Evolutionary conservation across 2,888 invertebrate species (phyloP).

Genomic region (Toxonevra muliebris): DNA sequence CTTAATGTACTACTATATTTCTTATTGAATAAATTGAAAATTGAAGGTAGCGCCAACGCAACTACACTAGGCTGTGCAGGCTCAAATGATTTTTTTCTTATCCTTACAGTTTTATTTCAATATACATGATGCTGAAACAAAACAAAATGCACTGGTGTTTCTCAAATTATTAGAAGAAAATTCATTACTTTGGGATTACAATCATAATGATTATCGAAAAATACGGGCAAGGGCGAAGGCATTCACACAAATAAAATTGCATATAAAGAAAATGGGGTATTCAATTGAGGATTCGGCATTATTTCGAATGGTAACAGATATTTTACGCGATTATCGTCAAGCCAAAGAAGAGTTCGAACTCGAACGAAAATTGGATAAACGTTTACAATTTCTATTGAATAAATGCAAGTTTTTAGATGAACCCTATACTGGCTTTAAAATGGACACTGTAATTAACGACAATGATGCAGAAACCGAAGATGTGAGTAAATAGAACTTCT

Average conservation of each 20-base stretch:
- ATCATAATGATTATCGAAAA: constrained; percentile 36
- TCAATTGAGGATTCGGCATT: constrained; percentile 40
- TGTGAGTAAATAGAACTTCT: background rate
- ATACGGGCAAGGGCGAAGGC: constrained; percentile 40
- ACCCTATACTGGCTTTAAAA: too few species aligned
- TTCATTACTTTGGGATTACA: constrained; percentile 27
- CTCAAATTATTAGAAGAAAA: constrained; percentile 27
- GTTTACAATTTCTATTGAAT: constrained; percentile 31
- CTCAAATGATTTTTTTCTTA: too few species aligned
- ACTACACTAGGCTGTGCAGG: too few species aligned
- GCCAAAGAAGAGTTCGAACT: constrained; percentile 22
- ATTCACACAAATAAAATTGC: constrained; percentile 38
- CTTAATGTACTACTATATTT: too few species aligned
- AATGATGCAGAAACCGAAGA: too few species aligned
- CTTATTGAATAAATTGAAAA: too few species aligned
- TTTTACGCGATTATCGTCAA: constrained; percentile 42
- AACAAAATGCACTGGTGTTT: constrained; percentile 22
- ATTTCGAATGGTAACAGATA: constrained; percentile 43
- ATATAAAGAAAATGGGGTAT: constrained; percentile 35
- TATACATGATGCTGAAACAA: constrained; percentile 18
- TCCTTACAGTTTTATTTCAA: constrained; percentile 34
- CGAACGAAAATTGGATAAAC: constrained; percentile 29
- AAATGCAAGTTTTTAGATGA: constrained; percentile 22
- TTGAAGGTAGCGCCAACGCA: too few species aligned
- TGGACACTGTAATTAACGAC: too few species aligned